Percentiles rank a stretch among this genome's conserved stretches.
phyloP scores from a whole-genome alignment of 2,888 invertebrate species.

The Ectemnius cavifrons region DNA sequence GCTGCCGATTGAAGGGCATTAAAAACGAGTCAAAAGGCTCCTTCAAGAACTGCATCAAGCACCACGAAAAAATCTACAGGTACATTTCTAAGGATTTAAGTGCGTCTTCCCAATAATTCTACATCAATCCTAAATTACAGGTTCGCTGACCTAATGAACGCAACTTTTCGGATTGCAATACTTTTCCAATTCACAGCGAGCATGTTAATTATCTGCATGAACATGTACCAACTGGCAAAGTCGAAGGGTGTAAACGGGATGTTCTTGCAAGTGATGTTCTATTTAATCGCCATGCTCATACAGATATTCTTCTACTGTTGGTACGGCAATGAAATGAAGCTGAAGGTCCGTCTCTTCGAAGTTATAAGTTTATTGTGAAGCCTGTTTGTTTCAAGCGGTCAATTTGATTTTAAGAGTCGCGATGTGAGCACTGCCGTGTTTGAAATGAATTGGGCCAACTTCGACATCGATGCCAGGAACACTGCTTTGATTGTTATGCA shows the following conservation, averaged over 20 bases:
- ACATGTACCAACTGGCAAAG: slow-evolving; percentile 30
- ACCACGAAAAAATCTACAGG: slow-evolving; percentile 37
- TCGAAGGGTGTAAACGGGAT: background rate
- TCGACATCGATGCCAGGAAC: slow-evolving; percentile 35
- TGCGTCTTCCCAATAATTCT: background rate
- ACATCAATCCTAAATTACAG: background rate
- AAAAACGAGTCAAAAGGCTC: background rate
- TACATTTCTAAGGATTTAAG: background rate
- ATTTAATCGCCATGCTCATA: slow-evolving; percentile 23
- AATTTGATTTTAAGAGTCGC: slow-evolving; percentile 31
- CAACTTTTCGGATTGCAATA: slow-evolving; percentile 23
- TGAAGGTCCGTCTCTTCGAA: slow-evolving; percentile 27
- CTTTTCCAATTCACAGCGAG: slow-evolving; percentile 37
- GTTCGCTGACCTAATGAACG: slow-evolving; percentile 26
- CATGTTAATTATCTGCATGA: slow-evolving; percentile 28
- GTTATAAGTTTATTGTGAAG: background rate
- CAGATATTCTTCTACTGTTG: slow-evolving; percentile 67
- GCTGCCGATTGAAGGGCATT: slow-evolving; percentile 30
- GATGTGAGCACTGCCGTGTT: slow-evolving; percentile 31
- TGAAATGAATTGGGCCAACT: slow-evolving; percentile 42
- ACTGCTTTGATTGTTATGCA: slow-evolving; percentile 55
- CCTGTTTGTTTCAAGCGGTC: background rate
- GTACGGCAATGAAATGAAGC: slow-evolving; percentile 64
- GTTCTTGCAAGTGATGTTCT: slow-evolving; percentile 6
- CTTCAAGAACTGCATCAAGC: slow-evolving; percentile 16